Base-by-base conservation (phyloP, 2,797 vertebrate genomes). In the Stomatorhinus walkeri region DNA sequence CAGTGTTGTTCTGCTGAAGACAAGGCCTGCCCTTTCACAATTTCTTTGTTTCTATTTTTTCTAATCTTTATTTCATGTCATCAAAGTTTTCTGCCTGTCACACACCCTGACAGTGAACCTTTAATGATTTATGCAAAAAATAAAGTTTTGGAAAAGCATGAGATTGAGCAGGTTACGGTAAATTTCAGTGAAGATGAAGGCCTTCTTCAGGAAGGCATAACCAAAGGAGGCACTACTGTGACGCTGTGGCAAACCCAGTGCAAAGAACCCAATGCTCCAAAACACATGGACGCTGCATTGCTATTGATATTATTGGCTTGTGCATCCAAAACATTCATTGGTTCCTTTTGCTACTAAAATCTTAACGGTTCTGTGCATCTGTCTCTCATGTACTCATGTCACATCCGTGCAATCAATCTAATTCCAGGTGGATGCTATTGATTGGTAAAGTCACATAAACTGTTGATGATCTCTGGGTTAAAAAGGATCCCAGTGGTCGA, bases 151-250 rank as follows among this genome's bases (percentile, higher is more conserved):
- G 85, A 43, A 48, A 51, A 85, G 48, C 81, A 85, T 48, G 48
- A 81, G 56, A 89, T 89, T n/a, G 89, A 87, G 76, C 79, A 81
- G 89, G 85, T 81, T 81, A 43, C 40, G 85, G 87, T 10, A 85
- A 90, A 89, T 89, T 88, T 88, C 28, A 88, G 88, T 46, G 76
- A 90, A 87, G 40, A 81, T 46, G 76, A 81, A 81, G 76, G 76
- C 19, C 36, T 81, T 7, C 36, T 43, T 43, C 76, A 22, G 76
- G 19, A 81, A 81, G 51, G 81, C 48, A 46, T 49, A 51, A 85
- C 1, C 81, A 24, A 22, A 28, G 81, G 22, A 51, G 1, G 8
- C 48, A 84, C 14, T 83, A 48, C 40, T 83, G 40, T 40, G 16
- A 48, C 48, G 3, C 43, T 84, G 81, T 51, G 81, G 79, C 81